Evolutionary conservation across 2,113 vertebrate genomes (phyloP), one percentile per base, ranked within the genome.

Genomic region (Semicossyphus pulcher): DNA sequence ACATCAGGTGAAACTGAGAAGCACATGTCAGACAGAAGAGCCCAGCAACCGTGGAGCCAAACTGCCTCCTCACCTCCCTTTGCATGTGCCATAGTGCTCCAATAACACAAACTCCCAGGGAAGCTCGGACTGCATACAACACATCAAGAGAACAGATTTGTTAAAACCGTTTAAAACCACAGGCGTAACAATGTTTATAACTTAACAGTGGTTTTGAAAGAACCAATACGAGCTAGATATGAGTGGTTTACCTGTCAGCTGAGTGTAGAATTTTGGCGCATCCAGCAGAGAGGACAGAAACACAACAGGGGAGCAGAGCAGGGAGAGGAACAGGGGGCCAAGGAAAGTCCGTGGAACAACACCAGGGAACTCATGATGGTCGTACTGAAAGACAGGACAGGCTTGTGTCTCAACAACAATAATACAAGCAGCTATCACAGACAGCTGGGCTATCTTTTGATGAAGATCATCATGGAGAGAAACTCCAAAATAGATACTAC

Each of bases 1-100:
- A 99, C 97, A 99, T 97, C 12, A 99, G 89, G 72, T 99, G 98
- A 89, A 99, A 99, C 90, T 99, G 98, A 2, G 96, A 94, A 2
- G 93, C 93, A 10, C 96, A 96, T 34, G 93, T 95, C 75, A 97
- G 92, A 77, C 96, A 97, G 88, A 98, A 97, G 48, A 96, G 23
- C 4, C 80, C 51, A 1, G 98, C 95, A 5, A 95, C 95, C 0
- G 87, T 93, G 62, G 95, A 93, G 60, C 98, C 97, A 52, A 98
- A 98, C 74, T 95, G 96, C 76, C 90, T 95, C 62, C 94, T 91
- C 59, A 95, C 95, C 86, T 97, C 96, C 83, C 76, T 94, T 45
- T 97, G 96, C 81, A 97, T 81, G n/a, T 81, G 90, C 96, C 97
- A 99, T 10, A 99, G 89, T 0, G 95, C 88, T 7, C 72, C 90